phyloP scores from a whole-genome alignment of 35 echinoderm and acorn worm genomes.

The Stichopus chloronotus region DNA sequence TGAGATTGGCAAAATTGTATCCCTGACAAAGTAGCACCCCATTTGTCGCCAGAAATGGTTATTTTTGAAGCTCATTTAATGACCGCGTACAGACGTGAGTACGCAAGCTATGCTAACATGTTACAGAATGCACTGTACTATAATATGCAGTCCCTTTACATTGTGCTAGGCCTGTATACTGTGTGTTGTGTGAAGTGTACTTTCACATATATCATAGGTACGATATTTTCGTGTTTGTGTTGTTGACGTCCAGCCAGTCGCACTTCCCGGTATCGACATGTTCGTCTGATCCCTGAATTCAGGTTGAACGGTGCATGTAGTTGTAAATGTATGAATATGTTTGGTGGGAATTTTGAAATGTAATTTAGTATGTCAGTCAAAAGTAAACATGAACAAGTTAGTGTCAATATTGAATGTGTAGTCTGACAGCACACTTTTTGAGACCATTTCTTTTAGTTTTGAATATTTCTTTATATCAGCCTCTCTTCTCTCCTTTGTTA shows the following conservation, averaged over 20 bases:
- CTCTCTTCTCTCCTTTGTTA: too few relatives aligned
- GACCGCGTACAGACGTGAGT: neutral
- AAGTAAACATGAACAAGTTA: too few relatives aligned
- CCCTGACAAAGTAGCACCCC: neutral
- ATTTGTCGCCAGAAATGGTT: neutral
- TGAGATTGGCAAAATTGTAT: constrained; percentile 2
- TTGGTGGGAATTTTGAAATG: neutral
- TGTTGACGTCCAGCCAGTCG: neutral
- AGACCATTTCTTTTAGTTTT: too few relatives aligned
- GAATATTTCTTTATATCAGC: too few relatives aligned
- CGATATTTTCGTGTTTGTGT: too few relatives aligned
- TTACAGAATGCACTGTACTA: neutral
- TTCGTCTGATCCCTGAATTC: neutral
- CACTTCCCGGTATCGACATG: neutral
- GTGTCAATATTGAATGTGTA: too few relatives aligned
- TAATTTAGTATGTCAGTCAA: neutral
- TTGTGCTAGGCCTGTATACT: neutral
- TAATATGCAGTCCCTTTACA: neutral
- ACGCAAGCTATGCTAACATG: neutral
- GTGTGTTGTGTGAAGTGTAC: too few relatives aligned
- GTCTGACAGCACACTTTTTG: too few relatives aligned
- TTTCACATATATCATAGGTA: too few relatives aligned
- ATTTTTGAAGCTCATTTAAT: neutral
- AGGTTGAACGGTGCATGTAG: neutral
- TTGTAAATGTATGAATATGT: neutral